These are phyloP conservation scores for Dendrolimus pini DNA, from an alignment of 2,888 invertebrate species.

Conservation along the genomic window DNA sequence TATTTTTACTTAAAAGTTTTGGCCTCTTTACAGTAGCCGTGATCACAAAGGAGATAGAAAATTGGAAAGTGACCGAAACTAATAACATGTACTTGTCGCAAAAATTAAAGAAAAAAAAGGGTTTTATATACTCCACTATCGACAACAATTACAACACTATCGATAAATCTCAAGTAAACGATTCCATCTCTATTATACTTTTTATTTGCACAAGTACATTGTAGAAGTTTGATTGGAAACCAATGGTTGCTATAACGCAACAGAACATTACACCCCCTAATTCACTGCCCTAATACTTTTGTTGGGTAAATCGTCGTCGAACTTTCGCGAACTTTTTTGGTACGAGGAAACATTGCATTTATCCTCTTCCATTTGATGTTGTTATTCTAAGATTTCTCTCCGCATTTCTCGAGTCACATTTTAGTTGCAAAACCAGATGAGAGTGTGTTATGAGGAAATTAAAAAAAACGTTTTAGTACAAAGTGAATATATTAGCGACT, in stretches of 20 bases:
- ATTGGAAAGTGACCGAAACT: too few relatives aligned
- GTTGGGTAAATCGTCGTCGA: not conserved
- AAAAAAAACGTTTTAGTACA: too few relatives aligned
- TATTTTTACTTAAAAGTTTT: too few relatives aligned
- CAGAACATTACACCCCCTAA: not conserved
- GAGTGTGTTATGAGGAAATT: too few relatives aligned
- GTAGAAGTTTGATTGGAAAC: slow-evolving; percentile 57
- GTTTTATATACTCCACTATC: not conserved
- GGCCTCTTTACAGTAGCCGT: too few relatives aligned
- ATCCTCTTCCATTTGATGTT: not conserved
- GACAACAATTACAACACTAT: not conserved
- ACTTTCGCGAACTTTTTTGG: not conserved
- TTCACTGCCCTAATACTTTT: not conserved
- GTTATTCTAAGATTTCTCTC: not conserved
- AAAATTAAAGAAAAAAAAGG: too few relatives aligned
- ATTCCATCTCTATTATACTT: not conserved
- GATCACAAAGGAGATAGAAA: too few relatives aligned
- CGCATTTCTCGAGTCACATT: not conserved
- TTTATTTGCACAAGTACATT: slow-evolving; percentile 46
- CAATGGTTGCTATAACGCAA: slow-evolving; percentile 26
- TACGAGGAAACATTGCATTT: not conserved
- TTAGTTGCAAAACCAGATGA: not conserved
- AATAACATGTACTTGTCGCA: too few relatives aligned
- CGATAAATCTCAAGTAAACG: not conserved
- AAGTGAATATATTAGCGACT: too few relatives aligned